Conservation (phyloP, 2,113 vertebrate genomes). For the Pyrgilauda ruficollis region DNA sequence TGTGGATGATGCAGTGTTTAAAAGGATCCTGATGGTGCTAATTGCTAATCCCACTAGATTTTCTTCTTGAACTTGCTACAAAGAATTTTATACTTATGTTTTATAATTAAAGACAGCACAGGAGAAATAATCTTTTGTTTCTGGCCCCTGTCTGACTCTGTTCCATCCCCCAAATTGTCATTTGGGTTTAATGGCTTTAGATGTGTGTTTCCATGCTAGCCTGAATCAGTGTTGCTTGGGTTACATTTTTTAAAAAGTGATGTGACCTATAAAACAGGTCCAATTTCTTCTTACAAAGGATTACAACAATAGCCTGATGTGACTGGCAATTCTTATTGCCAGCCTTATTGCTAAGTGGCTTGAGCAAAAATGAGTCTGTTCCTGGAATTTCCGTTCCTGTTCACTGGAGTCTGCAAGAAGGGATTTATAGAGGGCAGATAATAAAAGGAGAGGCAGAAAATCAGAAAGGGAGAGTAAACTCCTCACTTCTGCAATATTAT, state of each 20-base stretch:
- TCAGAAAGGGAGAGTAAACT: neutral
- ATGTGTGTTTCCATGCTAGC: neutral
- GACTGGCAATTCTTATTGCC: neutral
- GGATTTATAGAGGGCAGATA: neutral
- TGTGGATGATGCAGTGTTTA: neutral
- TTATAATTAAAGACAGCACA: constrained; percentile 16
- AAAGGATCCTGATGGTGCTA: neutral
- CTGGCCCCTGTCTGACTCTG: neutral
- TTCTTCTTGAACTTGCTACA: neutral
- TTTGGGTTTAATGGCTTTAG: constrained; percentile 20
- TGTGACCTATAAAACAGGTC: constrained; percentile 22
- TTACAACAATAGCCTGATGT: neutral
- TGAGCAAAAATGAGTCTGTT: neutral
- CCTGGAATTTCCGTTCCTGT: neutral
- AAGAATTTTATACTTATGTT: neutral
- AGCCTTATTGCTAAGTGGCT: neutral
- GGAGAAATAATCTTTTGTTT: constrained; percentile 14
- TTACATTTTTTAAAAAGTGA: neutral
- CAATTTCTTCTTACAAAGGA: neutral
- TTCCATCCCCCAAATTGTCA: neutral
- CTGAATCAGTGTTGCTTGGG: neutral
- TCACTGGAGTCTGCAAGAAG: neutral
- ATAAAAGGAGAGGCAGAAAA: neutral
- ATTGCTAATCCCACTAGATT: neutral
- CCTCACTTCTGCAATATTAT: neutral